Conservation (phyloP, 2,888 invertebrate species). For the Cephus runcator region DNA sequence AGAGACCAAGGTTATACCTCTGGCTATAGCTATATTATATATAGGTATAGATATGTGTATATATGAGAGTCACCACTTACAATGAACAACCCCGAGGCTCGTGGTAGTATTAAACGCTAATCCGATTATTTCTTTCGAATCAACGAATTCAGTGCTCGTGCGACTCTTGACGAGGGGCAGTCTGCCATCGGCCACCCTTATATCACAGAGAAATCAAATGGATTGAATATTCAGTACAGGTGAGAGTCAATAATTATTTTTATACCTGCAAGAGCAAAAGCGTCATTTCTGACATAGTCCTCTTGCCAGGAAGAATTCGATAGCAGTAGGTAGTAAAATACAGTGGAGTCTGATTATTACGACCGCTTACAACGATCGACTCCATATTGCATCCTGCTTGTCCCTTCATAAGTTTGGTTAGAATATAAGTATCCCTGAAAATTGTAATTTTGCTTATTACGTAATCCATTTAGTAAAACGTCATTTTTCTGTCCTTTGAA, state of each 20-base stretch:
- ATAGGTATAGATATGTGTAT: conserved; percentile 29
- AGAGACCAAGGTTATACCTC: neutral
- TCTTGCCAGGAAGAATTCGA: too few relatives aligned
- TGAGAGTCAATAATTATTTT: neutral
- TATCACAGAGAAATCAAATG: neutral
- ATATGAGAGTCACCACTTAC: conserved; percentile 43
- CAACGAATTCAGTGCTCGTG: conserved; percentile 27
- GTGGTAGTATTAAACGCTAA: conserved; percentile 35
- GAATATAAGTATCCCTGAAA: too few relatives aligned
- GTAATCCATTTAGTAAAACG: too few relatives aligned
- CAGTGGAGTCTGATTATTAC: too few relatives aligned
- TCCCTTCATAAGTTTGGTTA: too few relatives aligned
- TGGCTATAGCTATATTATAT: neutral
- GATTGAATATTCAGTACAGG: neutral
- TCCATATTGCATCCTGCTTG: too few relatives aligned
- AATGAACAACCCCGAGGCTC: conserved; percentile 36
- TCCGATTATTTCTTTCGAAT: conserved; percentile 48
- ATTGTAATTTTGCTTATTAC: too few relatives aligned
- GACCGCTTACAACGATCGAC: too few relatives aligned
- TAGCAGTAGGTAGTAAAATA: too few relatives aligned
- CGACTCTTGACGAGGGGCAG: neutral
- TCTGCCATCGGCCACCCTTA: neutral
- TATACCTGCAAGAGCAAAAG: neutral
- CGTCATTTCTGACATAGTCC: neutral
- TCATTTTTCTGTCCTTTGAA: too few relatives aligned